These are phyloP conservation scores for roundworm (Caenorhabditis elegans) DNA, from an alignment of 1,140 invertebrate genomes.

Conservation along the genomic window WBcel235 BX284604.4:8144001-8144500, in stretches of 20 bases:
- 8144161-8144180: too few relatives aligned
- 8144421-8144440: constrained; percentile 69
- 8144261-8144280: constrained; percentile 89
- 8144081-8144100: too few relatives aligned
- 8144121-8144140: too few relatives aligned
- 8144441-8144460: constrained; percentile 69
- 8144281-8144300: constrained; percentile 97
- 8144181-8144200: too few relatives aligned
- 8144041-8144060: too few relatives aligned
- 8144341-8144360: constrained; percentile 67
- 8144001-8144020: too few relatives aligned
- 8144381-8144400: constrained; percentile 71
- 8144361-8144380: constrained; percentile 66
- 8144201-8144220: constrained; percentile 74
- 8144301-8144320: constrained; percentile 67
- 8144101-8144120: too few relatives aligned
- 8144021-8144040: too few relatives aligned
- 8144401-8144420: constrained; percentile 70
- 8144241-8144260: constrained; percentile 85
- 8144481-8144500: constrained; percentile 89
- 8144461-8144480: constrained; percentile 72
- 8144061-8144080: too few relatives aligned
- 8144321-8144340: constrained; percentile 45
- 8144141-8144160: too few relatives aligned
- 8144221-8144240: constrained; percentile 94